Conservation (phyloP, 2,888 invertebrate genomes). For the Dryadula phaetusa region DNA sequence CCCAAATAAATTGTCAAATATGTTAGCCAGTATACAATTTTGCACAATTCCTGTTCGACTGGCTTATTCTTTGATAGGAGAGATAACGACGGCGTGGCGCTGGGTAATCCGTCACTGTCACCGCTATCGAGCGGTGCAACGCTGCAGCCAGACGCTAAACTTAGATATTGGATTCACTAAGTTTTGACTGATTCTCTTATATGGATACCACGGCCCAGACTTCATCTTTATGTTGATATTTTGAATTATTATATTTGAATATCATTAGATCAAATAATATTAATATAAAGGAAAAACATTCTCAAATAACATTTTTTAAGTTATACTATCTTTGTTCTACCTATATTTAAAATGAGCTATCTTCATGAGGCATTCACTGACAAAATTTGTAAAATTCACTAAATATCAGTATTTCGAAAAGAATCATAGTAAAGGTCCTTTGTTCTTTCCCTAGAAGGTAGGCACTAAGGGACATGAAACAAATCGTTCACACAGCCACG, state of each 20-base stretch:
- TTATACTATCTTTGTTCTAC: not conserved
- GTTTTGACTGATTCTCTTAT: conserved; percentile 69
- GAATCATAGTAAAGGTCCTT: conserved; percentile 40
- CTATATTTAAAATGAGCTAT: not conserved
- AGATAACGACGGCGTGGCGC: conserved; percentile 47
- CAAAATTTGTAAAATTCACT: not conserved
- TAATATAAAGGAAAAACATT: too few relatives aligned
- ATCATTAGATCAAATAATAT: too few relatives aligned
- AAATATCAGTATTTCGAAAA: conserved; percentile 26
- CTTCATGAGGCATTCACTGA: not conserved
- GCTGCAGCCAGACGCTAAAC: conserved; percentile 67
- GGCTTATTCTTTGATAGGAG: conserved; percentile 49
- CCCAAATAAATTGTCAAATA: conserved; percentile 21
- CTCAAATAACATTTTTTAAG: not conserved
- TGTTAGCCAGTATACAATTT: conserved; percentile 14
- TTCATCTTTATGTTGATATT: not conserved
- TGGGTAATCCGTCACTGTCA: conserved; percentile 78
- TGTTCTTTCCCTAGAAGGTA: conserved; percentile 51
- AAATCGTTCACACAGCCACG: conserved; percentile 80
- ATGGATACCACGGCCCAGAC: conserved; percentile 28
- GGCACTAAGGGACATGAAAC: conserved; percentile 77
- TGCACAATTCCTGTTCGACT: conserved; percentile 40
- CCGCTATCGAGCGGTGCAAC: conserved; percentile 78
- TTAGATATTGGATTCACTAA: conserved; percentile 80
- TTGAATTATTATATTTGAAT: not conserved